These are phyloP conservation scores for Lucifuga dentata DNA, from an alignment of 2,113 vertebrate genomes.

Conservation along the genomic window DNA sequence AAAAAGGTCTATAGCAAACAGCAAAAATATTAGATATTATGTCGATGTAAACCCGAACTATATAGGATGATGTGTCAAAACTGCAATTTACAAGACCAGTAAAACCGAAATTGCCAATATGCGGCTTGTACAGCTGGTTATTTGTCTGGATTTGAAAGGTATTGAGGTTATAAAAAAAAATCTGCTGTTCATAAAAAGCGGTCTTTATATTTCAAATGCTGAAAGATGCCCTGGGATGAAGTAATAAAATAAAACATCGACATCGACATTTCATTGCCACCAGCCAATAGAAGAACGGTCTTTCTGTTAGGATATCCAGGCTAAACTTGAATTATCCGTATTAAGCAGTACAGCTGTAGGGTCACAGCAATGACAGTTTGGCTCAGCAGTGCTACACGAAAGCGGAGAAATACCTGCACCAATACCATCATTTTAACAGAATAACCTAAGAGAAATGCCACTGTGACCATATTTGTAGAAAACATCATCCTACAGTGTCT, in stretches of 20 bases:
- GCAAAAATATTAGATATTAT: slow-evolving; percentile 6
- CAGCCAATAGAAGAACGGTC: slow-evolving; percentile 6
- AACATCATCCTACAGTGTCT: slow-evolving; percentile 5
- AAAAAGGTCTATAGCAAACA: slow-evolving; percentile 31
- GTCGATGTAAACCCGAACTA: not conserved
- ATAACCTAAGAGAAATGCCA: not conserved
- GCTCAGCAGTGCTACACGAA: slow-evolving; percentile 60
- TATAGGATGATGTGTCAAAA: not conserved
- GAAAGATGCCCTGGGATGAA: not conserved
- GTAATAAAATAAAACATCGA: not conserved
- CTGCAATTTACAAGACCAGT: not conserved
- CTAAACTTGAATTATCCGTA: slow-evolving; percentile 77
- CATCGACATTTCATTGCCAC: not conserved
- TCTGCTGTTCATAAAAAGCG: slow-evolving; percentile 5
- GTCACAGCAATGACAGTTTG: slow-evolving; percentile 84
- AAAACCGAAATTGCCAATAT: not conserved
- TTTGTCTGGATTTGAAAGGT: slow-evolving; percentile 9
- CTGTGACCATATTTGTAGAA: not conserved
- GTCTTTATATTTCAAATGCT: slow-evolving; percentile 55
- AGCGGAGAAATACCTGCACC: not conserved
- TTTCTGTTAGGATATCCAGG: slow-evolving; percentile 58
- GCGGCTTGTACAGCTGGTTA: slow-evolving; percentile 2
- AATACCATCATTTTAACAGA: not conserved
- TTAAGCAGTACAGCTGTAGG: slow-evolving; percentile 75
- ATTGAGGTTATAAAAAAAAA: slow-evolving; percentile 11